Percentiles rank a stretch among this genome's conserved stretches.
These are phyloP conservation scores for Sminthurides aquaticus DNA, from an alignment of 2,888 invertebrate genomes.

Conservation along the genomic window DNA sequence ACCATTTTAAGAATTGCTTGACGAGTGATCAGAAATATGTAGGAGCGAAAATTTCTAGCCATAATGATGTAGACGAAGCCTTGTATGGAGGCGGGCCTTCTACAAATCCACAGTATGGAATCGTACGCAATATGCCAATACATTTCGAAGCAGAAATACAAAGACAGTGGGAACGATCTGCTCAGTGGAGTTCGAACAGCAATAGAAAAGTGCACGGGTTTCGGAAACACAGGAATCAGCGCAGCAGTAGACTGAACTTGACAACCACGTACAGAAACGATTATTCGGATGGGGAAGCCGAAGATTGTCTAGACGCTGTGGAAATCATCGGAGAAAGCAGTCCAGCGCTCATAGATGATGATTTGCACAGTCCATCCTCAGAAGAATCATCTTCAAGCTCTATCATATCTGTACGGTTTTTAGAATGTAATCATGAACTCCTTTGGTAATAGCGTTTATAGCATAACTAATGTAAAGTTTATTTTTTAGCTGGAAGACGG, in stretches of 20 bases:
- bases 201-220: constrained; percentile 24
- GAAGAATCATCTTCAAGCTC: constrained; percentile 18
- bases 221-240: constrained; percentile 17
- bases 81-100: constrained; percentile 12
- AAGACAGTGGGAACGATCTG: constrained; percentile 38
- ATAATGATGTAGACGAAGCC: constrained; percentile 2
- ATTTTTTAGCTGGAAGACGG: neutral
- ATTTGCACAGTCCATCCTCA: constrained; percentile 19
- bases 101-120: constrained; percentile 29
- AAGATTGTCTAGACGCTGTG: neutral
- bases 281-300: neutral
- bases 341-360: constrained; percentile 7
- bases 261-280: neutral
- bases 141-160: constrained; percentile 40
- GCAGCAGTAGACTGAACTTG: constrained; percentile 7
- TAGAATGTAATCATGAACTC: no score
- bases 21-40: no score
- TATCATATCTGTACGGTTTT: constrained; percentile 15
- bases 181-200: constrained; percentile 31
- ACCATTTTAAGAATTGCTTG: no score
- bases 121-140: constrained; percentile 30
- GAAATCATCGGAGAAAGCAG: constrained; percentile 6
- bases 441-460: neutral
- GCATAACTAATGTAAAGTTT: neutral
- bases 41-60: no score